A percentile compares a stretch with the other conserved stretches of the same genome.
These are phyloP conservation scores for Xenopus laevis DNA, from an alignment of 2,113 vertebrate genomes.

Conservation along the genomic window DNA sequence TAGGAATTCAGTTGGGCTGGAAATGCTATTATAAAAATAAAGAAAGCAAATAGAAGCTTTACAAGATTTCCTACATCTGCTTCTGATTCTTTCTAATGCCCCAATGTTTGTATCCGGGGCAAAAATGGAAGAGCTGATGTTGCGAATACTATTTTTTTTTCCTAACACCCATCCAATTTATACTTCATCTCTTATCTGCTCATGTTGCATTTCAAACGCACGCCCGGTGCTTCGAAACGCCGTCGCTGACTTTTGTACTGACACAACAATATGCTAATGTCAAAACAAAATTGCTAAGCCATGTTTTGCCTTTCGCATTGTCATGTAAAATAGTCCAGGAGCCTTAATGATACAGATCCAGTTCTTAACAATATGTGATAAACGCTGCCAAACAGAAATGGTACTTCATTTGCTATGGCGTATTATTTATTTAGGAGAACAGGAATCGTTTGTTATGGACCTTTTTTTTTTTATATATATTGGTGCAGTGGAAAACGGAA, in stretches of 20 bases:
- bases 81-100: constrained; percentile 19
- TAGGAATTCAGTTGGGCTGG: constrained; percentile 27
- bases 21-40: constrained; percentile 2
- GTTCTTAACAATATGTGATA: constrained; percentile 3
- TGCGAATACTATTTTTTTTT: background rate
- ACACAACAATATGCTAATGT: constrained; percentile 35
- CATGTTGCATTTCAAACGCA: constrained; percentile 28
- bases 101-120: constrained; percentile 14
- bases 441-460: too few relatives aligned
- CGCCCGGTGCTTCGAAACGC: background rate
- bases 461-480: too few relatives aligned
- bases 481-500: too few relatives aligned
- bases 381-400: too few relatives aligned
- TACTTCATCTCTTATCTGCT: constrained; percentile 11
- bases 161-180: constrained; percentile 20
- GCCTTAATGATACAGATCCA: constrained; percentile 28
- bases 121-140: constrained; percentile 4
- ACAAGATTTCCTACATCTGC: constrained; percentile 2
- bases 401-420: too few relatives aligned
- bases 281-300: constrained; percentile 15
- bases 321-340: constrained; percentile 9
- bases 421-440: too few relatives aligned
- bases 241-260: constrained; percentile 28
- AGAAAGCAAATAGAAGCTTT: background rate
- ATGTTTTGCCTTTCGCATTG: constrained; percentile 18